phyloP scores from a whole-genome alignment of 2,113 vertebrate species.

The Tonatia bakeri region DNA sequence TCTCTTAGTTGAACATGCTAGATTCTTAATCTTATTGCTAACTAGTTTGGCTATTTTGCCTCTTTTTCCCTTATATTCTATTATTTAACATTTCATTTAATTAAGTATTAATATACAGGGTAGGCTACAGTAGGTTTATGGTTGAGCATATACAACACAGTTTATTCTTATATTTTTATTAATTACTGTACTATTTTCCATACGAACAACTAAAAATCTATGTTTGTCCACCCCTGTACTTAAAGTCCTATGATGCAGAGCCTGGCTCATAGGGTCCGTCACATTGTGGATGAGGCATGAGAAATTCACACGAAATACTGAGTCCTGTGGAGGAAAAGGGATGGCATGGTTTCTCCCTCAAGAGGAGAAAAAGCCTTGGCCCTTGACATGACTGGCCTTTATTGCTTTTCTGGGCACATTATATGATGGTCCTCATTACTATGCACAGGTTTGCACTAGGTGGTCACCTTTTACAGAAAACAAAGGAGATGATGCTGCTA shows the following conservation, averaged over 20 bases:
- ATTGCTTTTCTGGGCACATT: no score
- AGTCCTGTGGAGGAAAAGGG: no score
- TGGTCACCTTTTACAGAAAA: no score
- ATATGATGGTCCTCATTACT: no score
- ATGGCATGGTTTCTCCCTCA: no score
- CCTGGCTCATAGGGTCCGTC: no score
- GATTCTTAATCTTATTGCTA: neutral
- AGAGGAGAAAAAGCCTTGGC: no score
- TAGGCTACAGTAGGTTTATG: neutral
- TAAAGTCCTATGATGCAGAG: neutral
- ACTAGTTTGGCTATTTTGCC: neutral
- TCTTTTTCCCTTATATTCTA: neutral
- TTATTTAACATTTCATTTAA: neutral
- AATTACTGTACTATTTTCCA: neutral
- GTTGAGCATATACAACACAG: neutral
- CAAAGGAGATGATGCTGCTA: no score
- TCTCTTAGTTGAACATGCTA: neutral
- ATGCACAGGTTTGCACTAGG: no score
- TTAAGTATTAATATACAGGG: neutral
- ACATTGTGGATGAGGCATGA: no score
- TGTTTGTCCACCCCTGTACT: neutral
- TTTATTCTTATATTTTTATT: neutral
- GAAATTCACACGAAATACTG: no score
- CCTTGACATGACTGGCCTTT: no score
- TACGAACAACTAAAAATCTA: neutral